Percentiles rank a stretch among this genome's conserved stretches.
These are phyloP conservation scores for Anguilla anguilla DNA, from an alignment of 2,797 vertebrate species.

Conservation along the genomic window DNA sequence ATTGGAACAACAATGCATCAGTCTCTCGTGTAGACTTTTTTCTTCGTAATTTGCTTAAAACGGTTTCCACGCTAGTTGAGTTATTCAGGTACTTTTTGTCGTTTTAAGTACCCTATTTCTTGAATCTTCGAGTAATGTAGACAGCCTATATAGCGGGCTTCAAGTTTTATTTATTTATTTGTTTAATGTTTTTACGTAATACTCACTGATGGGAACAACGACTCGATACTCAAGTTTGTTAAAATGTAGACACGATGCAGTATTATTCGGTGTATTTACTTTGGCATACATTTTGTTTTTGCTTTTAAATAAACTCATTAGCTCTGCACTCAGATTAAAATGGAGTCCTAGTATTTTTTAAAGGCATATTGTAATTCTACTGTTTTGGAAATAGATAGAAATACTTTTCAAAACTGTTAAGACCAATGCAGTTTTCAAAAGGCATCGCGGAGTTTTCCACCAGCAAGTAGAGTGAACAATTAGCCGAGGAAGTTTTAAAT, in stretches of 20 bases:
- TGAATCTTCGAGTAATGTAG: not conserved
- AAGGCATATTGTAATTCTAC: not conserved
- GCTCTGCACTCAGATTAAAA: not conserved
- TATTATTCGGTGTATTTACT: not conserved
- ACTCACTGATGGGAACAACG: not conserved
- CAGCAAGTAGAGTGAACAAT: not conserved
- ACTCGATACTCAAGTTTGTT: not conserved
- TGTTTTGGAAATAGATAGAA: not conserved
- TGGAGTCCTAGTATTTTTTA: not conserved
- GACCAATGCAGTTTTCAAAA: not conserved
- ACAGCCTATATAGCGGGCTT: not conserved
- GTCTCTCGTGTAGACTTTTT: not conserved
- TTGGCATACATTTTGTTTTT: not conserved
- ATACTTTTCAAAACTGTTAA: not conserved
- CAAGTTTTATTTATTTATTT: not conserved
- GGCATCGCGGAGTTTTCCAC: not conserved
- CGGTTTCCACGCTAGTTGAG: not conserved
- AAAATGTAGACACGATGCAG: not conserved
- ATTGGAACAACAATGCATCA: not conserved
- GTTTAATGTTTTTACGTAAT: not conserved
- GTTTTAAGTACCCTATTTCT: not conserved
- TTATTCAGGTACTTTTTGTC: not conserved
- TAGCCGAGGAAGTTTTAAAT: slow-evolving; percentile 8
- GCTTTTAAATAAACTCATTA: not conserved
- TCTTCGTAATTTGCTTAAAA: not conserved